phyloP scores from a whole-genome alignment of 2,113 vertebrate genomes.

The Ailurus styani region DNA sequence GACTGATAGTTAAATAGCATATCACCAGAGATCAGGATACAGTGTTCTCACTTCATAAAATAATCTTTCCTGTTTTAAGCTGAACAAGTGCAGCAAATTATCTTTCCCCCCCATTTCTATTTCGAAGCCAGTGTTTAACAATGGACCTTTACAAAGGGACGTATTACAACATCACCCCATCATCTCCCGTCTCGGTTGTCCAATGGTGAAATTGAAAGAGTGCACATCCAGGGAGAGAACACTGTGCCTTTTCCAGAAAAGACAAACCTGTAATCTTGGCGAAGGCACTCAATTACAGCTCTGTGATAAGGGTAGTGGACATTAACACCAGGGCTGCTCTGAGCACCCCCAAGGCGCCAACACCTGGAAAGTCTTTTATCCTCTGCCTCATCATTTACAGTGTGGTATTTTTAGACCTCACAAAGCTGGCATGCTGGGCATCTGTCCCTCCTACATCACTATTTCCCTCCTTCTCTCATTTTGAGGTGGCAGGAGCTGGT shows the following conservation, averaged over 20 bases:
- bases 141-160: background rate
- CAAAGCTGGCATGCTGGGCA: conserved; percentile 48
- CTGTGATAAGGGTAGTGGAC: conserved; percentile 23
- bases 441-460: conserved; percentile 24
- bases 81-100: conserved; percentile 27
- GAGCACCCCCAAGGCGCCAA: background rate
- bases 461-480: background rate
- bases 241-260: background rate
- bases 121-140: conserved; percentile 47
- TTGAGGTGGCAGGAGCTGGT: background rate
- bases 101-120: conserved; percentile 2
- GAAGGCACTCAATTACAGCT: conserved; percentile 44
- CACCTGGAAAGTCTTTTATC: conserved; percentile 49
- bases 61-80: background rate
- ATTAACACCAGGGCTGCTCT: background rate
- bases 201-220: conserved; percentile 42
- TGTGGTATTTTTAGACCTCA: conserved; percentile 66
- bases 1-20: background rate
- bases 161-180: conserved; percentile 20
- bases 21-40: background rate
- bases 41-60: background rate
- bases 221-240: background rate
- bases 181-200: background rate
- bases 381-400: background rate
- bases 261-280: conserved; percentile 39